Percentiles rank a stretch among this genome's conserved stretches.
phyloP scores from a whole-genome alignment of 2,797 vertebrate species.

The Halcyon chelicuti region DNA sequence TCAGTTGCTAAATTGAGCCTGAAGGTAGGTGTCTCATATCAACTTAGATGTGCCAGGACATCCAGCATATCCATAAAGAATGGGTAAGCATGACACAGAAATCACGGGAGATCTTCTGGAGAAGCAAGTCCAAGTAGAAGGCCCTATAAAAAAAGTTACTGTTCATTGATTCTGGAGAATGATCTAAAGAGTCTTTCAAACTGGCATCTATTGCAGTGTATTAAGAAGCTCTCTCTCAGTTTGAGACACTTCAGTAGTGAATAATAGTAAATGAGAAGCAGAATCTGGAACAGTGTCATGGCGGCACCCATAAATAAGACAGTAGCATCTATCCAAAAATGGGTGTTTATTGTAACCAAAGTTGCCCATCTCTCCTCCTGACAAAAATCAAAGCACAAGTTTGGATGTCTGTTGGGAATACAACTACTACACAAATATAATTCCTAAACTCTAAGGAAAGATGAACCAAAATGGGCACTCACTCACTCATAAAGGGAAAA shows the following conservation, averaged over 20 bases:
- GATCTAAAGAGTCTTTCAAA: neutral
- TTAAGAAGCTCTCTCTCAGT: neutral
- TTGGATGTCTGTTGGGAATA: too few species aligned
- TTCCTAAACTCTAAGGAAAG: too few species aligned
- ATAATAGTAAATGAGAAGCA: neutral
- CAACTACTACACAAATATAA: too few species aligned
- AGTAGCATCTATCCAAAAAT: too few species aligned
- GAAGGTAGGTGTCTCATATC: neutral
- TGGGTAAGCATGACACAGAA: neutral
- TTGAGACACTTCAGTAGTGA: neutral
- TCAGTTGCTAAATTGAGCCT: neutral
- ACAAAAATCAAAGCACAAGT: too few species aligned
- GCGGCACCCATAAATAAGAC: too few species aligned
- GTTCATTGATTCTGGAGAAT: neutral
- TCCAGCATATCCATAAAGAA: neutral
- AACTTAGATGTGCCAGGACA: neutral
- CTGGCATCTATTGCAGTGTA: fast-evolving
- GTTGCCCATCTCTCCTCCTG: too few species aligned
- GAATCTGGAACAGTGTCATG: neutral
- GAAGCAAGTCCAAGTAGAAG: neutral
- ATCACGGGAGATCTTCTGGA: neutral
- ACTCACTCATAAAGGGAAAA: too few species aligned
- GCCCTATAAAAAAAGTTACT: neutral
- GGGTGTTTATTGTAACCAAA: too few species aligned
- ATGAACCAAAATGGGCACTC: too few species aligned